A percentile compares a stretch with the other conserved stretches of the same genome.
Conservation (phyloP, 2,113 vertebrate genomes). For the Noctilio leporinus region DNA sequence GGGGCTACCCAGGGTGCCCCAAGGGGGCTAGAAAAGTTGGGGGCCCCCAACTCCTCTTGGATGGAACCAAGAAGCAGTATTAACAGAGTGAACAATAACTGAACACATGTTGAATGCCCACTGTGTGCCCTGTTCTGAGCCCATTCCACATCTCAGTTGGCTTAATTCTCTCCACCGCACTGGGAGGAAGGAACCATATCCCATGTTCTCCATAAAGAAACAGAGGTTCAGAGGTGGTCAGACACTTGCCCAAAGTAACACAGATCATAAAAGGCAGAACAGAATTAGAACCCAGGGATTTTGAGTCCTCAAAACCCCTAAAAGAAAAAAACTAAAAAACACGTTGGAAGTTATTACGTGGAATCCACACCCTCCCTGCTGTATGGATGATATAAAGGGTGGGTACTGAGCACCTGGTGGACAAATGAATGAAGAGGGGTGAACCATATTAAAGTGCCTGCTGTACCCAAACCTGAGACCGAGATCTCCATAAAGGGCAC, state of each 20-base stretch:
- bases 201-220: not conserved
- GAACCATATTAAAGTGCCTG: not conserved
- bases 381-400: too few species aligned
- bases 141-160: not conserved
- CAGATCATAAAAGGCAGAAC: not conserved
- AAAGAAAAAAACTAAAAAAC: not conserved
- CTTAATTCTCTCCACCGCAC: not conserved
- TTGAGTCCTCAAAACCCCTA: not conserved
- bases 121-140: not conserved
- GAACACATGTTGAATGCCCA: not conserved
- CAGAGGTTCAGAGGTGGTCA: not conserved
- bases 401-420: accelerated
- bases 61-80: not conserved
- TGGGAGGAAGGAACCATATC: not conserved
- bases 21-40: not conserved
- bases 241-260: not conserved
- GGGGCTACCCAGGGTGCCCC: not conserved
- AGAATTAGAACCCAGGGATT: not conserved
- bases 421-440: accelerated
- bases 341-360: too few species aligned
- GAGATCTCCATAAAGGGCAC: accelerated
- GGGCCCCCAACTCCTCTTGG: not conserved
- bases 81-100: not conserved
- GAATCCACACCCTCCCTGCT: not conserved
- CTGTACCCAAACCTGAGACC: accelerated